Evolutionary conservation across 2,113 vertebrate genomes (phyloP), one percentile per base, ranked within the genome.

Genomic region (Entomyzon cyanotis): DNA sequence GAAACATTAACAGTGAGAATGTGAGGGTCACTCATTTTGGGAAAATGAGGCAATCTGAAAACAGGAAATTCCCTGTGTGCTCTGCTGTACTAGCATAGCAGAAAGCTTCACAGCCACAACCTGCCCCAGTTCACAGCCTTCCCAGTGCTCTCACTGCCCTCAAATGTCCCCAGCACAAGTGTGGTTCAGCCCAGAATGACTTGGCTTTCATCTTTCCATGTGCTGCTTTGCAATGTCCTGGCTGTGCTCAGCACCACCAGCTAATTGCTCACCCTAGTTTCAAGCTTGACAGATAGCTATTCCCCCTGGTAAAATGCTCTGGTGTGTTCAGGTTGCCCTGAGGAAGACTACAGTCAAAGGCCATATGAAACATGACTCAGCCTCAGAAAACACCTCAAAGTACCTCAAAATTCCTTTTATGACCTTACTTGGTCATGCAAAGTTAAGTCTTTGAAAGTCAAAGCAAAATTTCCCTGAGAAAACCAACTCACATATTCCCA

Each of bases 21-120:
- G n/a, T 60, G 20, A 85, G 24, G 31, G 16, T 62, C 7, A 15
- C 5, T 28, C 20, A 65, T 77, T 74, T 31, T 33, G 12, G 41
- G 35, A 39, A 62, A 25, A 46, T 20, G 7, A 65, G 30, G n/a
- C 18, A 42, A 52, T 13, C 18, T 58, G 46, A 84, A 64, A 69
- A 3, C 17, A 50, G 49, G 15, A 69, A 20, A 23, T 33, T 64
- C 14, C 9, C 44, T 47, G 16, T 30, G 37, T 46, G 30, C 16
- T 12, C 0, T 11, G 41, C 39, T 30, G 2, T 20, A 30, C 7
- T 69, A 15, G 20, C 3, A 0, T 52, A 55, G 0, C 6, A 91
- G 50, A 81, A 65, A 87, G 13, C 24, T 30, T 89, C 3, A 7
- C 23, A 77, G 47, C 6, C 5, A 16, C 49, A 56, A 39, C 11